Conservation (phyloP, 2,888 invertebrate genomes). For the Aporophyla nigra region DNA sequence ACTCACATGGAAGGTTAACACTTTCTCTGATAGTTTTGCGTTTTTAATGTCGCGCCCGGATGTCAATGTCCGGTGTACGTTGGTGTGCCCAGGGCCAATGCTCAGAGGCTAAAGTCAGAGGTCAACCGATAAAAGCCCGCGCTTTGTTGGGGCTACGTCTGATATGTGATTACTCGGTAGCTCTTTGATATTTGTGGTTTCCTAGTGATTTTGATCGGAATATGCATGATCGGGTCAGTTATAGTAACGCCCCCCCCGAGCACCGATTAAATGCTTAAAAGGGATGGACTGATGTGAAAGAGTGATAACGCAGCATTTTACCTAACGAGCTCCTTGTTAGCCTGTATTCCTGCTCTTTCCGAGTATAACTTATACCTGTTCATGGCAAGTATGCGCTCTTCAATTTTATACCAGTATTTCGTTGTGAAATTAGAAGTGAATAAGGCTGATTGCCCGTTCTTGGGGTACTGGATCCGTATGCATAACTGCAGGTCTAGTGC, state of each 20-base stretch:
- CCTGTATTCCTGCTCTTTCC: constrained; percentile 14
- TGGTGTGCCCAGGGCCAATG: not conserved
- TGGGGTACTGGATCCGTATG: too few species aligned
- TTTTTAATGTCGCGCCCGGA: not conserved
- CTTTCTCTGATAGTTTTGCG: too few species aligned
- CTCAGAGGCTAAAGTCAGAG: not conserved
- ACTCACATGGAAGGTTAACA: too few species aligned
- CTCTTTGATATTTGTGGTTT: constrained; percentile 12
- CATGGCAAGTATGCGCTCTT: not conserved
- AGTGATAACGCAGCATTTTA: not conserved
- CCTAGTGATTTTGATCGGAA: constrained; percentile 11
- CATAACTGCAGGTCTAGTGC: too few species aligned
- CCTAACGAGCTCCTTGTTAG: not conserved
- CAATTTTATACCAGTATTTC: not conserved
- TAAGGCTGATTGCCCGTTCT: too few species aligned
- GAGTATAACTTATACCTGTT: constrained; percentile 16
- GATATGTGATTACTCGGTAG: not conserved
- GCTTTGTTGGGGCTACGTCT: not conserved
- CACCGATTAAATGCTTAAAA: not conserved
- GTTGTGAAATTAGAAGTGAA: too few species aligned
- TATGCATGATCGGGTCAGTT: not conserved
- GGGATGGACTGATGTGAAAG: not conserved
- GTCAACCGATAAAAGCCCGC: not conserved
- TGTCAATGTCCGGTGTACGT: not conserved
- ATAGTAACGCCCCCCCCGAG: not conserved